Conservation (phyloP, 2,888 invertebrate genomes). For the Carpatolechia fugitivella region DNA sequence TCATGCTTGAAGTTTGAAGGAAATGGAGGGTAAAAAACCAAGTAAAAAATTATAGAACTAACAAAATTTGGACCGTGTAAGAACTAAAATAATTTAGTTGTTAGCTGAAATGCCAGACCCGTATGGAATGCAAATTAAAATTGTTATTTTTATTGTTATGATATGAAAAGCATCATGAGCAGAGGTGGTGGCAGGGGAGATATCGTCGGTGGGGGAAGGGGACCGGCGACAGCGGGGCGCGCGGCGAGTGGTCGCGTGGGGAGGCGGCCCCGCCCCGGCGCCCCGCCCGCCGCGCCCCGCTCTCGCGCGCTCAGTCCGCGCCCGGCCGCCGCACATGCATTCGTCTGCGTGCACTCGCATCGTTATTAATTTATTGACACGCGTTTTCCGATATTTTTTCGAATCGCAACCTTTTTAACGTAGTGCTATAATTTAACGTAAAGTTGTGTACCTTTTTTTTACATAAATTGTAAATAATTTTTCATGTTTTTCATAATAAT, state of each 20-base stretch:
- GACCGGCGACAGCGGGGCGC: conserved; percentile 68
- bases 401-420: conserved; percentile 23
- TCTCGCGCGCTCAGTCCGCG: conserved; percentile 67
- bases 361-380: conserved; percentile 27
- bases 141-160: conserved; percentile 55
- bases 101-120: not conserved
- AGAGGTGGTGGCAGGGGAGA: conserved; percentile 34
- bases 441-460: conserved; percentile 9
- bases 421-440: conserved; percentile 21
- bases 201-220: conserved; percentile 46
- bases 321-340: conserved; percentile 51
- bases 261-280: conserved; percentile 33
- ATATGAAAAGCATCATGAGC: conserved; percentile 47
- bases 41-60: no score
- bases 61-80: no score
- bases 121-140: conserved; percentile 24
- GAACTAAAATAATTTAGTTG: conserved; percentile 13
- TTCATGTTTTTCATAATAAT: conserved; percentile 16
- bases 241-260: conserved; percentile 51
- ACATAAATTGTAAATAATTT: conserved; percentile 14
- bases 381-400: conserved; percentile 32
- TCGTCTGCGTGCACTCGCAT: conserved; percentile 16
- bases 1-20: no score
- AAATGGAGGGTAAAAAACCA: no score
- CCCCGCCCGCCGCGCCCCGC: conserved; percentile 49